These are phyloP conservation scores for Athalia rosae DNA, from an alignment of 2,888 invertebrate species.

Conservation along the genomic window DNA sequence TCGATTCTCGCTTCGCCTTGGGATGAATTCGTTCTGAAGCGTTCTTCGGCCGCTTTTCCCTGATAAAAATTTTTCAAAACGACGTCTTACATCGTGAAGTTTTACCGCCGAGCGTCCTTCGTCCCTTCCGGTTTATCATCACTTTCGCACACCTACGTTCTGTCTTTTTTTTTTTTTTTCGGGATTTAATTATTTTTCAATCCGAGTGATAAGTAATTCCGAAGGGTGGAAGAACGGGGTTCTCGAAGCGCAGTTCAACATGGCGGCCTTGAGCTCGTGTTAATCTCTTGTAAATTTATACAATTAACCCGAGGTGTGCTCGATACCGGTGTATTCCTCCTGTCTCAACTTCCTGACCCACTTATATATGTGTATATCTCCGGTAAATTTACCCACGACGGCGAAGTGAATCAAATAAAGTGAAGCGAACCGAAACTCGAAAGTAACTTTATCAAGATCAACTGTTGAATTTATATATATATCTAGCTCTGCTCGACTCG, in stretches of 20 bases:
- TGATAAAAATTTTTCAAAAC: too few relatives aligned
- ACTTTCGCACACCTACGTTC: not conserved
- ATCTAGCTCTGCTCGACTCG: too few relatives aligned
- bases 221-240: not conserved
- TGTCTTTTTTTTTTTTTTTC: not conserved
- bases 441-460: too few relatives aligned
- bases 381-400: too few relatives aligned
- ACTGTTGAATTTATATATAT: too few relatives aligned
- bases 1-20: not conserved
- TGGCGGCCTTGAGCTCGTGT: slow-evolving; percentile 43
- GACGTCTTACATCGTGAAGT: not conserved
- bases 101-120: not conserved
- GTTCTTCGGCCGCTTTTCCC: too few relatives aligned
- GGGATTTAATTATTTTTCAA: not conserved
- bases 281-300: slow-evolving; percentile 70
- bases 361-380: too few relatives aligned
- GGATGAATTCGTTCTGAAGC: too few relatives aligned
- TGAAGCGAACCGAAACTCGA: too few relatives aligned
- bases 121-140: not conserved
- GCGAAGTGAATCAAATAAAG: too few relatives aligned
- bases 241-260: too few relatives aligned
- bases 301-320: slow-evolving; percentile 62
- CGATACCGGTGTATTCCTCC: slow-evolving; percentile 7
- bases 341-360: slow-evolving; percentile 15
- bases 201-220: not conserved